Evolutionary conservation across 2,797 vertebrate species (phyloP).

Genomic region (Pantherophis alleghaniensis): DNA sequence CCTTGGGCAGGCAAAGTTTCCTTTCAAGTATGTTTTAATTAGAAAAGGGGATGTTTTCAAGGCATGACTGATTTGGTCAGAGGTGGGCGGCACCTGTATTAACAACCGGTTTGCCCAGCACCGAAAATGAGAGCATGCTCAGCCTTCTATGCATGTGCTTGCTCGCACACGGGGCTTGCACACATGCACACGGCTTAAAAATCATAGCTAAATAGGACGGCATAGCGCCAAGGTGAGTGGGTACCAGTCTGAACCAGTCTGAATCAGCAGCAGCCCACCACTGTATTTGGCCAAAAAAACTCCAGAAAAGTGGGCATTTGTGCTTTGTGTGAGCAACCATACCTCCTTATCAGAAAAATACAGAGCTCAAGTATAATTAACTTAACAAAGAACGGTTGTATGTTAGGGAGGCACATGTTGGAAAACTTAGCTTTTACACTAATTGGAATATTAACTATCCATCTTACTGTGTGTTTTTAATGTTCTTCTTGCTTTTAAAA

Average conservation of each 20-base stretch:
- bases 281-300: neutral
- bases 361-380: neutral
- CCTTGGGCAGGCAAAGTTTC: neutral
- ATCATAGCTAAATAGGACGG: too few relatives aligned
- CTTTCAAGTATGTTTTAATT: neutral
- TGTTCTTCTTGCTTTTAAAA: slow-evolving; percentile 40
- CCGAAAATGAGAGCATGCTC: too few relatives aligned
- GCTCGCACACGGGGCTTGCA: too few relatives aligned
- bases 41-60: neutral
- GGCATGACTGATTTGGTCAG: neutral
- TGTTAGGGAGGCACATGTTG: slow-evolving; percentile 12
- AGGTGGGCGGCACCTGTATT: too few relatives aligned
- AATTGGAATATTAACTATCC: slow-evolving; percentile 31
- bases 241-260: too few relatives aligned
- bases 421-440: slow-evolving; percentile 45
- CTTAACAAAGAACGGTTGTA: slow-evolving; percentile 26
- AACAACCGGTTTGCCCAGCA: too few relatives aligned
- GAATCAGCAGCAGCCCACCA: too few relatives aligned
- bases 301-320: neutral
- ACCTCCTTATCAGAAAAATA: slow-evolving; percentile 21
- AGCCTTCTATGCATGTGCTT: too few relatives aligned
- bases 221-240: too few relatives aligned
- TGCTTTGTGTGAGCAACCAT: neutral
- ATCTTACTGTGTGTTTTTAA: slow-evolving; percentile 42
- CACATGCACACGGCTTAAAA: too few relatives aligned